Conservation (phyloP, 2,888 invertebrate species). For the Melinaea marsaeus region DNA sequence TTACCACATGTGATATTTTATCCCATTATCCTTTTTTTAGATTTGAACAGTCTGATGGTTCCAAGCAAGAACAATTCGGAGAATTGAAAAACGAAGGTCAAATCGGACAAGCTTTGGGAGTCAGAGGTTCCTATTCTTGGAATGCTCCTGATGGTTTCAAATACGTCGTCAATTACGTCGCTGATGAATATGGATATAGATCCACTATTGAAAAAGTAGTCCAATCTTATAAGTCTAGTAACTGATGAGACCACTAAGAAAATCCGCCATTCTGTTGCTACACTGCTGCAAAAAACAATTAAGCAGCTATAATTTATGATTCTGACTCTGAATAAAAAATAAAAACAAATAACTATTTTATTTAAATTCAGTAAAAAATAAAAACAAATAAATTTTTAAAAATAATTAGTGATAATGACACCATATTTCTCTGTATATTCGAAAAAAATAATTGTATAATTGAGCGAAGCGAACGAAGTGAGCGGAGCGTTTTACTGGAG, state of each 20-base stretch:
- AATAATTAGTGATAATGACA: too few relatives aligned
- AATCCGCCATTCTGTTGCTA: not conserved
- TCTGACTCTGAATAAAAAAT: too few relatives aligned
- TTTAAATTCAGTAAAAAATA: too few relatives aligned
- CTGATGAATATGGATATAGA: conserved; percentile 55
- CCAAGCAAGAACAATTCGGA: conserved; percentile 58
- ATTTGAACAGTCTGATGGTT: conserved; percentile 64
- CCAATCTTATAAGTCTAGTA: conserved; percentile 37
- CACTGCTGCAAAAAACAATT: not conserved
- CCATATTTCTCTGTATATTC: too few relatives aligned
- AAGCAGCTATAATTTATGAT: too few relatives aligned
- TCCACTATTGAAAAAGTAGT: conserved; percentile 52
- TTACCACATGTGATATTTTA: not conserved
- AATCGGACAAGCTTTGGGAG: conserved; percentile 63
- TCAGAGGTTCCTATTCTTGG: conserved; percentile 68
- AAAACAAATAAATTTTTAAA: too few relatives aligned
- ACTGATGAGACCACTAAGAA: conserved; percentile 18
- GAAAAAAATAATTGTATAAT: too few relatives aligned
- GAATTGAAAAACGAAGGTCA: conserved; percentile 60
- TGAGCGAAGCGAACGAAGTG: too few relatives aligned
- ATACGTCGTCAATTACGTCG: conserved; percentile 73
- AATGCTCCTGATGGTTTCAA: conserved; percentile 60
- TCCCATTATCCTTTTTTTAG: conserved; percentile 35
- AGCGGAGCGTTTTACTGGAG: too few relatives aligned
- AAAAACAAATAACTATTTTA: too few relatives aligned